A percentile compares a stretch with the other conserved stretches of the same genome.
Evolutionary conservation across 2,797 vertebrate species (phyloP).

Genomic region (Poeciliopsis turneri): DNA sequence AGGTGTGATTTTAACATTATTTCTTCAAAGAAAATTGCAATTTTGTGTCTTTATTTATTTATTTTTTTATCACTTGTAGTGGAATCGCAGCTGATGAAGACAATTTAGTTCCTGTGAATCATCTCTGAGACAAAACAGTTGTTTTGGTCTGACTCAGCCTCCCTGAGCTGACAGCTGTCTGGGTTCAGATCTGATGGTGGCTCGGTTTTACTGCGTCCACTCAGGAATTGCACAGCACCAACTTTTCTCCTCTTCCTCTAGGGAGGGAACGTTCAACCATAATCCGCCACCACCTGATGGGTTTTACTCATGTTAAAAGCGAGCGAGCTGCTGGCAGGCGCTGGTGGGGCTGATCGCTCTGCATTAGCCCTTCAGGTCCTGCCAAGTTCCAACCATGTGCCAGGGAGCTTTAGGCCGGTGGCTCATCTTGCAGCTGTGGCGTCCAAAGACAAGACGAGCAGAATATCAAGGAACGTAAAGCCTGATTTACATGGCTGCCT

Average conservation of each 20-base stretch:
- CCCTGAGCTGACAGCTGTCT: conserved; percentile 16
- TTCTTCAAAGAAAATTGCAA: too few relatives aligned
- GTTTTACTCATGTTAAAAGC: conserved; percentile 11
- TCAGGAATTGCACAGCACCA: conserved; percentile 1
- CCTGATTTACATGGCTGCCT: not conserved
- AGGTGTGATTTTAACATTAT: too few relatives aligned
- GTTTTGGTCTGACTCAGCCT: conserved; percentile 3
- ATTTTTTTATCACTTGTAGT: too few relatives aligned
- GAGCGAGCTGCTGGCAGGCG: conserved; percentile 16
- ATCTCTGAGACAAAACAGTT: not conserved
- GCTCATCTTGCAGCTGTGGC: not conserved
- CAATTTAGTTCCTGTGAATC: not conserved
- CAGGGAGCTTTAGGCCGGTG: not conserved
- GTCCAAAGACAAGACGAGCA: conserved; percentile 1
- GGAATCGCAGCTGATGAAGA: not conserved
- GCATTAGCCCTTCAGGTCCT: conserved; percentile 15
- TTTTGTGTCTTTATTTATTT: too few relatives aligned
- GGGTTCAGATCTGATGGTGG: conserved; percentile 24
- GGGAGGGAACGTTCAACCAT: conserved; percentile 24
- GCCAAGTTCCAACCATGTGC: conserved; percentile 12
- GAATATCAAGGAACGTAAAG: not conserved
- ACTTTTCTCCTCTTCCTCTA: conserved; percentile 23
- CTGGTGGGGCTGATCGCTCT: conserved; percentile 12
- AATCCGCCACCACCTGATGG: conserved; percentile 48
- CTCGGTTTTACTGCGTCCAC: not conserved